A percentile compares a stretch with the other conserved stretches of the same genome.
These are phyloP conservation scores for Syrista parreyssii DNA, from an alignment of 2,888 invertebrate species.

Conservation along the genomic window DNA sequence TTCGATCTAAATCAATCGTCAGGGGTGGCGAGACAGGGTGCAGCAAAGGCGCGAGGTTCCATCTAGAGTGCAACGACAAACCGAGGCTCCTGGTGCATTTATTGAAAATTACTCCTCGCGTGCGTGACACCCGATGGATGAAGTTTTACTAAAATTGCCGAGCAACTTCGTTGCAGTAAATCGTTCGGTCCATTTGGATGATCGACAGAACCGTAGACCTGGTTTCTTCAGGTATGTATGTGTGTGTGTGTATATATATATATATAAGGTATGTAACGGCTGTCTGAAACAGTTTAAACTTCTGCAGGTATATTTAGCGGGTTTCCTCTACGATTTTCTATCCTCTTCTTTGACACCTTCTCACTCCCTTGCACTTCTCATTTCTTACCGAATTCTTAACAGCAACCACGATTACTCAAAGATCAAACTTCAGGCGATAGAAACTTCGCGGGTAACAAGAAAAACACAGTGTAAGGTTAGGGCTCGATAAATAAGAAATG, in stretches of 20 bases:
- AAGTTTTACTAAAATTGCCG: not conserved
- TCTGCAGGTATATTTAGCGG: not conserved
- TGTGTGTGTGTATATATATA: not conserved
- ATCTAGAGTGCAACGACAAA: not conserved
- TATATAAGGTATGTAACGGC: not conserved
- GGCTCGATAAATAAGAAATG: not conserved
- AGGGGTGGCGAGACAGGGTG: slow-evolving; percentile 23
- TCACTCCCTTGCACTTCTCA: not conserved
- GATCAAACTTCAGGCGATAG: not conserved
- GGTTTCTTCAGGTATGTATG: not conserved
- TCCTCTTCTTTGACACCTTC: not conserved
- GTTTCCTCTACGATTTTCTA: not conserved
- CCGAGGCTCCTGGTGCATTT: slow-evolving; percentile 30
- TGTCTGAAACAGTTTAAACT: not conserved
- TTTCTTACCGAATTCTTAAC: not conserved
- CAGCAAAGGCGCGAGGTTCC: not conserved
- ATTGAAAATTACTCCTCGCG: slow-evolving; percentile 55
- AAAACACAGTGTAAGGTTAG: not conserved
- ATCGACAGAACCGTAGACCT: not conserved
- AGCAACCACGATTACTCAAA: not conserved
- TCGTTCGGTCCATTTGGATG: not conserved
- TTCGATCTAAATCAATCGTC: slow-evolving; percentile 56
- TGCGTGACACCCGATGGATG: slow-evolving; percentile 24
- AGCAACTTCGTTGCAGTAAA: not conserved
- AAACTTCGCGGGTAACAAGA: not conserved